A percentile compares a stretch with the other conserved stretches of the same genome.
These are phyloP conservation scores for Drosophila lacertosa DNA, from an alignment of 1,140 invertebrate species.

Conservation along the genomic window DNA sequence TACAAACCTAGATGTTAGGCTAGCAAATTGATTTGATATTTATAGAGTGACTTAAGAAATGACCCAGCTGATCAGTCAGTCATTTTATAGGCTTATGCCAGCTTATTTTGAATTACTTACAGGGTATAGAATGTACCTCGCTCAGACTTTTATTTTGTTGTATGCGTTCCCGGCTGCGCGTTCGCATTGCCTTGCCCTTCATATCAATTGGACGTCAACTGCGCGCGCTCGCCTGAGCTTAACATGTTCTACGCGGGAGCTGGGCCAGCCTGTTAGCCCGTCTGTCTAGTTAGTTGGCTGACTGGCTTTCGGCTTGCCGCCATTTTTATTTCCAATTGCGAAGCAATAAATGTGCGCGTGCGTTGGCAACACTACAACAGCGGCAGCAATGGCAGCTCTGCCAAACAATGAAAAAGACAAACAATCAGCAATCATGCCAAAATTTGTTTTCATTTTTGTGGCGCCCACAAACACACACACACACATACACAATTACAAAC, in stretches of 20 bases:
- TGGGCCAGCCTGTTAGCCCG: conserved; percentile 9
- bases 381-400: conserved; percentile 40
- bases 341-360: conserved; percentile 81
- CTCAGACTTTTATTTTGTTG: conserved; percentile 40
- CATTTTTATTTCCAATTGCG: conserved; percentile 81
- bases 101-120: too few species aligned
- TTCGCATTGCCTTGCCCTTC: conserved; percentile 50
- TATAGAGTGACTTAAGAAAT: too few species aligned
- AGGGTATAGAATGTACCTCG: too few species aligned
- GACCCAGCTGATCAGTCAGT: too few species aligned
- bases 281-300: conserved; percentile 23
- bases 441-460: conserved; percentile 83
- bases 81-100: too few species aligned
- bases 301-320: conserved; percentile 45
- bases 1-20: too few species aligned
- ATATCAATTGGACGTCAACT: conserved; percentile 55
- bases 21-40: too few species aligned
- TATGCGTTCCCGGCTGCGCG: conserved; percentile 24
- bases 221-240: conserved; percentile 15
- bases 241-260: not conserved
- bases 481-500: conserved; percentile 1
- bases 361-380: conserved; percentile 60
- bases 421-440: conserved; percentile 83
- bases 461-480: conserved; percentile 56
- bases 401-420: conserved; percentile 83